Evolutionary conservation across 2,888 invertebrate genomes (phyloP).

Genomic region (Octonoba sinensis): DNA sequence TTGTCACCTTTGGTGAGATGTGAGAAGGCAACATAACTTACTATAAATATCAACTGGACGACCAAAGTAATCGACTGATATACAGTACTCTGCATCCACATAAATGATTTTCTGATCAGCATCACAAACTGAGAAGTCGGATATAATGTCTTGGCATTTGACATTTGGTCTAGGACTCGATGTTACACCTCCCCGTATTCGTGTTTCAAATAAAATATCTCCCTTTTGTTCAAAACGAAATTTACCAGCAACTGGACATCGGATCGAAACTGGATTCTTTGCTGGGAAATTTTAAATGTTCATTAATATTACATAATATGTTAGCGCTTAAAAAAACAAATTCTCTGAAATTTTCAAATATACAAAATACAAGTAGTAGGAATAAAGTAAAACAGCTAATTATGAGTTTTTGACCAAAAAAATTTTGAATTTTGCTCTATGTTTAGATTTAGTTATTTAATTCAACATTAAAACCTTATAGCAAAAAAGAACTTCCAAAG

Average conservation of each 20-base stretch:
- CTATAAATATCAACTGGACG: conserved; percentile 95
- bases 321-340: background rate
- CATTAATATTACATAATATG: no score
- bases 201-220: conserved; percentile 90
- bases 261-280: conserved; percentile 89
- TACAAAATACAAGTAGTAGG: no score
- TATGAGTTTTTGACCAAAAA: no score
- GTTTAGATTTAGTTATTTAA: no score
- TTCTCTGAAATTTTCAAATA: background rate
- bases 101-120: conserved; percentile 93
- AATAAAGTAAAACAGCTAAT: no score
- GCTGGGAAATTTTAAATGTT: conserved; percentile 26
- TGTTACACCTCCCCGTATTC: conserved; percentile 96
- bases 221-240: conserved; percentile 93
- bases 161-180: conserved; percentile 92
- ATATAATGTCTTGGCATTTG: conserved; percentile 92
- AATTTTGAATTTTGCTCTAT: no score
- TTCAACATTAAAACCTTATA: no score
- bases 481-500: no score
- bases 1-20: no score
- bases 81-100: conserved; percentile 94
- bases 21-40: no score
- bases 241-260: conserved; percentile 96
- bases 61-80: conserved; percentile 95
- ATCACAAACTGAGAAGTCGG: conserved; percentile 96